Evolutionary conservation across 2,888 invertebrate genomes (phyloP), one percentile per base, ranked within the genome.

Genomic region (Diplolepis rosae): DNA sequence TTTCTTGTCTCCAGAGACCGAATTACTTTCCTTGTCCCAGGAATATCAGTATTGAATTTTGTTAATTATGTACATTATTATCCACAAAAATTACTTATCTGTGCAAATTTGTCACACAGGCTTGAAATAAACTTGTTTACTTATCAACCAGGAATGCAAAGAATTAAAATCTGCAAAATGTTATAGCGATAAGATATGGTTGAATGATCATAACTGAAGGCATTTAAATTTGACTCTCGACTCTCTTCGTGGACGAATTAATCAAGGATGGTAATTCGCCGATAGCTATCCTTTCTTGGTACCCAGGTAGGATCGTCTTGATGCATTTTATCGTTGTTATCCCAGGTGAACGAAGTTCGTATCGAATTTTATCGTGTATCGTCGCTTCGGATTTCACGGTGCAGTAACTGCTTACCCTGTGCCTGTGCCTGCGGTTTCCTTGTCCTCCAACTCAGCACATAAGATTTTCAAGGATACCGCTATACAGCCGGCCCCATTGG

Each of bases 281-380:
- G 24, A 35, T 61, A 39, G 61, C n/a, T 39, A 61, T 39, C n/a
- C 15, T 13, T 42, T 27, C 39, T 39, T 61, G 61, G 39, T 39
- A 39, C 7, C 35, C 39, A 15, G 61, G 39, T 54, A 30, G 22
- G 61, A 61, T 61, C 61, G 61, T 61, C 61, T 15, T 61, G 24
- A n/a, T 22, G 61, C n/a, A 39, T 61, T 61, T 61, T 61, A 61
- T 61, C 61, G 61, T 13, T 39, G 39, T 61, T 61, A 61, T 42
- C 39, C 61, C 61, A 9, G 39, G 39, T 27, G 24, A 39, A 27
- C 32, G 13, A 13, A 35, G 56, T 56, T 27, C 35, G 61, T 61
- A 61, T 61, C 61, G 71, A 73, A 67, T 73, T 73, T 72, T 71
- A 73, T 70, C 70, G 66, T 68, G 69, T 70, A 70, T 45, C 66